Evolutionary conservation across 1,140 invertebrate species (phyloP).

Genomic region (Rhyacophila brunnea): DNA sequence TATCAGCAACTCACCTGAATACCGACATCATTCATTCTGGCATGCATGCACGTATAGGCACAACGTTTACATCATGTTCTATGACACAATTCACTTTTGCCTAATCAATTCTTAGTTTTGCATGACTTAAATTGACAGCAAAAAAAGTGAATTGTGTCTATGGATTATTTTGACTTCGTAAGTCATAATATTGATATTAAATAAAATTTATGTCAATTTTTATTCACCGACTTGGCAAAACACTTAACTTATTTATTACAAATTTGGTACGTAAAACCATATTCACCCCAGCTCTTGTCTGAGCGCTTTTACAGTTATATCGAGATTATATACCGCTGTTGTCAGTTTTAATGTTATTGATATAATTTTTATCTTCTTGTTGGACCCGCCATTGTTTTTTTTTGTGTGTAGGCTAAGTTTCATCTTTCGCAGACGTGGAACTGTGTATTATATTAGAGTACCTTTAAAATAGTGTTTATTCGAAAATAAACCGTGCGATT

Average conservation of each 20-base stretch:
- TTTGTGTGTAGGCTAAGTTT: not conserved
- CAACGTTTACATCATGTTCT: no score
- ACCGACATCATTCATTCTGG: no score
- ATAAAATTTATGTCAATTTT: not conserved
- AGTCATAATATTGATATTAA: not conserved
- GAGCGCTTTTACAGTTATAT: not conserved
- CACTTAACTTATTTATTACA: not conserved
- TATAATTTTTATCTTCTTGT: constrained; percentile 11
- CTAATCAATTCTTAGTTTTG: no score
- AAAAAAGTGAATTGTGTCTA: no score
- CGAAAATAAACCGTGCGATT: no score
- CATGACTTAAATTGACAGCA: no score
- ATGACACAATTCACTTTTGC: no score
- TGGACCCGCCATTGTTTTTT: not conserved
- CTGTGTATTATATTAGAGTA: constrained; percentile 5
- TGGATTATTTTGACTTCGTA: not conserved
- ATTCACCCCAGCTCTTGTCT: no score
- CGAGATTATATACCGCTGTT: constrained; percentile 20
- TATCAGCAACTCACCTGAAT: no score
- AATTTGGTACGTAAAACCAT: no score
- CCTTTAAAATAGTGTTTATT: constrained; percentile 13
- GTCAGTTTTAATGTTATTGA: constrained; percentile 13
- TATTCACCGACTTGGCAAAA: not conserved
- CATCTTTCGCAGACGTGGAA: not conserved
- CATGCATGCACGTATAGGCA: no score